Evolutionary conservation across 2,888 invertebrate genomes (phyloP), one percentile per base, ranked within the genome.

Genomic region (Neoascia interrupta): DNA sequence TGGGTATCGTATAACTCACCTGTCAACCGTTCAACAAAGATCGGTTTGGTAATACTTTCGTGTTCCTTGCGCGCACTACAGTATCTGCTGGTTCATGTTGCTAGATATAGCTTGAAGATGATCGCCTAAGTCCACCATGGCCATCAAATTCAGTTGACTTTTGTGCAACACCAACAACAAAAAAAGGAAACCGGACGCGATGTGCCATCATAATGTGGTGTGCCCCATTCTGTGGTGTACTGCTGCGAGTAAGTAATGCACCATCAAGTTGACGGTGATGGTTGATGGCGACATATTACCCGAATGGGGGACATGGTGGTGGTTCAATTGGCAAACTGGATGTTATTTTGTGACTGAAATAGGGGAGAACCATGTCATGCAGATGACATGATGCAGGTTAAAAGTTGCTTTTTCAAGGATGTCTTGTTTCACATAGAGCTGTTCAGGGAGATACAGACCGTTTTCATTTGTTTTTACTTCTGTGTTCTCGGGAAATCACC

Each of bases 1-100:
- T 79, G 79, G 79, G 79, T 63, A 79, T 79, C 79, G 79, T 79
- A 79, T 79, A 79, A 73, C 79, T 79, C 79, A 79, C 66, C 79
- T 79, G 79, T 73, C 79, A 79, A 43, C 36, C 26, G 39, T 18
- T n/a, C 26, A n/a, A n/a, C n/a, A n/a, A n/a, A n/a, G 41, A 47
- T 31, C 72, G 41, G 60, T 72, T 45, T 61, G 39, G 66, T 70
- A 69, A 75, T 75, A 69, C 58, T 76, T 76, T 70, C 21, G 58
- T 69, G 74, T 61, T 74, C 74, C 74, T 69, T 63, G 39, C 51
- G 26, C n/a, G n/a, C n/a, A n/a, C n/a, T n/a, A n/a, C n/a, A 21
- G 10, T 39, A 47, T 45, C 37, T 63, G 63, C 61, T 70, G 63
- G 54, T 72, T n/a, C n/a, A n/a, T n/a, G n/a, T n/a, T n/a, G n/a